Evolutionary conservation across 2,113 vertebrate genomes (phyloP).

Genomic region (Chloroceryle aenea): DNA sequence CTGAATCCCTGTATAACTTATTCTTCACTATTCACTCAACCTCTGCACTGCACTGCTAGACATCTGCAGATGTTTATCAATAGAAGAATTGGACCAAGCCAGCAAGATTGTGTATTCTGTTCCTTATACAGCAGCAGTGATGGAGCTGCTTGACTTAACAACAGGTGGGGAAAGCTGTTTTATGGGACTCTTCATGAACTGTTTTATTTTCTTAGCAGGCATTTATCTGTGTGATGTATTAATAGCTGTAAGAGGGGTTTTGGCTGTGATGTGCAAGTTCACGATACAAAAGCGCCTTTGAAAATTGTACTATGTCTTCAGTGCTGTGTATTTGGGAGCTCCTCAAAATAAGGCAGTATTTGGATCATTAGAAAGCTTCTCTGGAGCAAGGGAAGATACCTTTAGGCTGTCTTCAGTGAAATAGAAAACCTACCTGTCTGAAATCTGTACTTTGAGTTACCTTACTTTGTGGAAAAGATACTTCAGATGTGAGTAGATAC

Average conservation of each 20-base stretch:
- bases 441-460: background rate
- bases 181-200: background rate
- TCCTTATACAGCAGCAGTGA: background rate
- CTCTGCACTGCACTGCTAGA: background rate
- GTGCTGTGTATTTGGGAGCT: background rate
- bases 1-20: background rate
- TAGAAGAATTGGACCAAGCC: background rate
- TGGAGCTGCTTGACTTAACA: background rate
- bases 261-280: background rate
- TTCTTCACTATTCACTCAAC: background rate
- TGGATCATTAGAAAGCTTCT: background rate
- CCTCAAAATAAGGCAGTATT: background rate
- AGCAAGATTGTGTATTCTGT: background rate
- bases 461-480: background rate
- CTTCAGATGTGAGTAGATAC: background rate
- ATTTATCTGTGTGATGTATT: background rate
- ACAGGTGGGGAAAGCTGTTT: background rate
- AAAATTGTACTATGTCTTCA: background rate
- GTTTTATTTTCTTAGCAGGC: background rate
- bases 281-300: background rate
- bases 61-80: background rate
- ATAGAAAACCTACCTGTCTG: background rate
- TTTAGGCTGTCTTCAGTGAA: background rate
- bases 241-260: background rate
- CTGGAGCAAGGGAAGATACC: background rate